These are phyloP conservation scores for Hycleus cichorii DNA, from an alignment of 1,140 invertebrate genomes.

Conservation along the genomic window DNA sequence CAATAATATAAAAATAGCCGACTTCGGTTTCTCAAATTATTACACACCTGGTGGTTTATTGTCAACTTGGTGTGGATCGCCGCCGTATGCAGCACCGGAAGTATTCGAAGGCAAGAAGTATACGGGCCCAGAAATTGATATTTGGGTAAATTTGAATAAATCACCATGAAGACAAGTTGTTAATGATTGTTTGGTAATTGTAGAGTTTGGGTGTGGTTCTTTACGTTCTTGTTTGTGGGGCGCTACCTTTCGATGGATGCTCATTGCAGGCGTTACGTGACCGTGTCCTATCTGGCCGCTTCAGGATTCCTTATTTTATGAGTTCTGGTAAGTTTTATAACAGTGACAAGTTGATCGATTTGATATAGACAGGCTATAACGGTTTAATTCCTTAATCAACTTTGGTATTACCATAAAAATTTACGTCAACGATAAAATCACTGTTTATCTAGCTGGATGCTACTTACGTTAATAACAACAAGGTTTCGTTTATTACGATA, in stretches of 20 bases:
- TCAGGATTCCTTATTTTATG: conserved; percentile 91
- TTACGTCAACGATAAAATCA: conserved; percentile 23
- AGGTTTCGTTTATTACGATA: too few species aligned
- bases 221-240: conserved; percentile 88
- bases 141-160: conserved; percentile 69
- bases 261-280: conserved; percentile 75
- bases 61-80: conserved; percentile 94
- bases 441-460: conserved; percentile 15
- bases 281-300: conserved; percentile 77
- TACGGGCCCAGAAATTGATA: conserved; percentile 92
- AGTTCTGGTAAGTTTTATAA: conserved; percentile 61
- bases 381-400: too few species aligned
- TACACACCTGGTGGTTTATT: conserved; percentile 74
- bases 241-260: conserved; percentile 82
- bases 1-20: conserved; percentile 94
- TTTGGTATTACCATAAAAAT: not conserved
- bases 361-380: too few species aligned
- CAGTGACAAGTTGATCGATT: too few species aligned
- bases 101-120: conserved; percentile 95
- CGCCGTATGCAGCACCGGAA: conserved; percentile 97
- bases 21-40: conserved; percentile 94
- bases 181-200: conserved; percentile 24
- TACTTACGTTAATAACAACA: conserved; percentile 9
- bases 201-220: conserved; percentile 90
- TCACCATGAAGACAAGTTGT: not conserved